A percentile compares a stretch with the other conserved stretches of the same genome.
These are phyloP conservation scores for Dicyrtomina minuta DNA, from an alignment of 2,888 invertebrate species.

Conservation along the genomic window DNA sequence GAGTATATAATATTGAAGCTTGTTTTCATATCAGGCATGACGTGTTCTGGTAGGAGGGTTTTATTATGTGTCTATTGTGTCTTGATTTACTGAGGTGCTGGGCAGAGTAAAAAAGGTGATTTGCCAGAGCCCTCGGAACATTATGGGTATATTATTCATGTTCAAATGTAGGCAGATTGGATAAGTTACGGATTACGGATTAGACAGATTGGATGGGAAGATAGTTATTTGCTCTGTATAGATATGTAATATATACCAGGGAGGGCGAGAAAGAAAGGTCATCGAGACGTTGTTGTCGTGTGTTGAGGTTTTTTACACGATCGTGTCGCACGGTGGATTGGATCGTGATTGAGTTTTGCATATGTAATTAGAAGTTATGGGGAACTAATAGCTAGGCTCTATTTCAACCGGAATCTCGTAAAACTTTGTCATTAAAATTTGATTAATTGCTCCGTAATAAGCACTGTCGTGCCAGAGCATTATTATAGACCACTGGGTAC, in stretches of 20 bases:
- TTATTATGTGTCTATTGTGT: conserved; percentile 40
- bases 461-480: conserved; percentile 39
- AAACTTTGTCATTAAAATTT: conserved; percentile 52
- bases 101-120: conserved; percentile 20
- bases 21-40: conserved; percentile 39
- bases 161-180: conserved; percentile 27
- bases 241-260: conserved; percentile 4
- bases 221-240: neutral
- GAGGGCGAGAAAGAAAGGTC: conserved; percentile 31
- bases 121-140: conserved; percentile 22
- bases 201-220: conserved; percentile 19
- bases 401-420: conserved; percentile 36
- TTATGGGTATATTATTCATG: conserved; percentile 32
- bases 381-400: conserved; percentile 44
- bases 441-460: conserved; percentile 52
- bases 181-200: conserved; percentile 23
- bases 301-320: conserved; percentile 26
- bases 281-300: conserved; percentile 35
- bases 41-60: conserved; percentile 35
- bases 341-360: conserved; percentile 51
- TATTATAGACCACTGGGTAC: conserved; percentile 30
- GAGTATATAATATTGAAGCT: conserved; percentile 21
- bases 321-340: conserved; percentile 44
- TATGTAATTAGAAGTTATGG: conserved; percentile 50
- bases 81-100: conserved; percentile 39